phyloP scores from a whole-genome alignment of 1,140 invertebrate species.

The Trachelipus rathkii region DNA sequence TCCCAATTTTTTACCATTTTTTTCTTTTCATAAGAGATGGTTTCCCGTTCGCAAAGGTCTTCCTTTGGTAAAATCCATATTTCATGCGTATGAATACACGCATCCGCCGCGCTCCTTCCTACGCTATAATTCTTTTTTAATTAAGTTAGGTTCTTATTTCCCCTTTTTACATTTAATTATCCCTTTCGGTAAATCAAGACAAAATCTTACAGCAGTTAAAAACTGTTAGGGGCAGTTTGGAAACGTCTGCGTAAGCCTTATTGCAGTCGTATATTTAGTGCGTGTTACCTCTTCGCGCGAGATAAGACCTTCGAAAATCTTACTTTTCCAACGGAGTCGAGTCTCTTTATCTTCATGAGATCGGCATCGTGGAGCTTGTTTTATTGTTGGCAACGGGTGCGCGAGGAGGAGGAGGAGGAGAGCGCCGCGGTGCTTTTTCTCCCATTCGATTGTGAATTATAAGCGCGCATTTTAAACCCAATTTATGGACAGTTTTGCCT shows the following conservation, averaged over 20 bases:
- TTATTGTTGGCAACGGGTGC: neutral
- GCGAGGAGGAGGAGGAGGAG: no score
- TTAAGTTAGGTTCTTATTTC: slow-evolving; percentile 7
- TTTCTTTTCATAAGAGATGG: no score
- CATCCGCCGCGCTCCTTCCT: no score
- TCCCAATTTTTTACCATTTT: no score
- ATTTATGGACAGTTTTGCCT: neutral
- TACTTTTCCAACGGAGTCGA: neutral
- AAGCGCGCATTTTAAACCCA: neutral
- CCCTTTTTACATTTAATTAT: slow-evolving; percentile 11
- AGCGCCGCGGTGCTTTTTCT: neutral
- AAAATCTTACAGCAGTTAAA: slow-evolving; percentile 8
- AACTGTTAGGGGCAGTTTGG: neutral
- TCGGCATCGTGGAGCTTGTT: neutral
- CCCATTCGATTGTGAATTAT: neutral
- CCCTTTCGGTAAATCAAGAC: slow-evolving; percentile 7
- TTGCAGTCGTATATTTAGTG: slow-evolving; percentile 6
- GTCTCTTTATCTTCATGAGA: slow-evolving; percentile 1
- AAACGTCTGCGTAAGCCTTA: neutral
- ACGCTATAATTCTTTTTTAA: slow-evolving; percentile 3
- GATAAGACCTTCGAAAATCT: neutral
- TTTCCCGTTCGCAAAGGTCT: no score
- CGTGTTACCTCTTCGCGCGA: neutral
- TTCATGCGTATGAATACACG: no score
- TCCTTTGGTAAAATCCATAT: no score